phyloP scores from a whole-genome alignment of 2,888 invertebrate genomes.

The Syrphus vitripennis region DNA sequence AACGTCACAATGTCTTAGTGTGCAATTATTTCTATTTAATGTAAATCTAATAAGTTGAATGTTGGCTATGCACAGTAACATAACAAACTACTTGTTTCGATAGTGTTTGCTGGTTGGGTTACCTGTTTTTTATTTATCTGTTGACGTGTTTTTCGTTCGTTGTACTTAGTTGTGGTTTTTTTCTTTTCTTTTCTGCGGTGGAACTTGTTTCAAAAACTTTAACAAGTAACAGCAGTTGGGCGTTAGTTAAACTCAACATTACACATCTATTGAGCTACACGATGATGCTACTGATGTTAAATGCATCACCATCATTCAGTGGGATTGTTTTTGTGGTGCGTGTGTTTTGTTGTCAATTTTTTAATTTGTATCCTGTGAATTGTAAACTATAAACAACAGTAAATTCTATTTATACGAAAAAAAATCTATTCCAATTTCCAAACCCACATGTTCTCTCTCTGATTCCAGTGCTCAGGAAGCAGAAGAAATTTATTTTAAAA shows the following conservation, averaged over 20 bases:
- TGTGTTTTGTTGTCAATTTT: not conserved
- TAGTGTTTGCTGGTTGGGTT: not conserved
- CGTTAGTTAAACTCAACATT: not conserved
- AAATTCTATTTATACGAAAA: not conserved
- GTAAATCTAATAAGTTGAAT: not conserved
- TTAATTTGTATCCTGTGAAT: not conserved
- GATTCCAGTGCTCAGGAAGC: not conserved
- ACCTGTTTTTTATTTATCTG: constrained; percentile 3
- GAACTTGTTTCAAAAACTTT: not conserved
- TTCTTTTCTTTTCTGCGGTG: not conserved
- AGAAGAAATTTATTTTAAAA: not conserved
- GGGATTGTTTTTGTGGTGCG: not conserved
- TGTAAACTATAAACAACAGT: not conserved
- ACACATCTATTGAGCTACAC: not conserved
- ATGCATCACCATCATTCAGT: not conserved
- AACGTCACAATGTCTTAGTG: not conserved
- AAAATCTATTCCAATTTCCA: not conserved
- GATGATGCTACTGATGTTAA: not conserved
- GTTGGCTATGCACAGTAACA: not conserved
- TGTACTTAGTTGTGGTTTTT: not conserved
- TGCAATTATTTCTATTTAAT: not conserved
- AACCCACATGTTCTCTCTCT: not conserved
- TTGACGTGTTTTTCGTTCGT: constrained; percentile 1
- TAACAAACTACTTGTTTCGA: constrained; percentile 11
- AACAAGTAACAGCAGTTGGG: not conserved